Base-by-base conservation (phyloP, 2,113 vertebrate genomes). In the Puma concolor region DNA sequence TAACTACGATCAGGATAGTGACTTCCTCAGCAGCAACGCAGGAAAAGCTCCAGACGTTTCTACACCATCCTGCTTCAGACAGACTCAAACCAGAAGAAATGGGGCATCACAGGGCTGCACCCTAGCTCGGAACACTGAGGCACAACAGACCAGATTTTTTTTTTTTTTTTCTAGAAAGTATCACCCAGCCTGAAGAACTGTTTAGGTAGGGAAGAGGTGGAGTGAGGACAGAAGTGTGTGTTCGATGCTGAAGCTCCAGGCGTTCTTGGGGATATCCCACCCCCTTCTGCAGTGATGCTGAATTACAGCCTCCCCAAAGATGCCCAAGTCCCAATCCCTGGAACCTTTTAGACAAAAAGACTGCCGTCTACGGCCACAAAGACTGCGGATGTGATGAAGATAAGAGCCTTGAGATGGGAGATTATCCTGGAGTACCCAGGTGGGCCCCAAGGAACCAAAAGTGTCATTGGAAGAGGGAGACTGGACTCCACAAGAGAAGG, bases 1-100 rank as follows among this genome's bases (percentile, higher is more conserved):
- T 17, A 3, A 48, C 25, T 52, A 1, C 77, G 3, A 0, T 38
- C 64, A 27, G 1, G 72, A 76, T 0, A 1, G 0, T 12, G 15
- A 15, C 50, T 31, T 60, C 64, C 57, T 41, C 82, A 29, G 50
- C 0, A 38, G 74, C 38, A 17, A 33, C 0, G 31, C 2, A 1
- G 19, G 2, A 1, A 2, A 36, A 12, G 4, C 33, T 69, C n/a
- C 15, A 7, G 41, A 15, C 16, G 11, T 33, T 16, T n/a, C 4
- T 0, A 41, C 4, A 72, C 63, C 31, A 7, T 27, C 71, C 87
- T 17, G 33, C 74, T 33, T 16, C 23, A 11, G 29, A 84, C 33
- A 60, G 52, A 81, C 36, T 54, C 79, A 2, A 5, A 41, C 5
- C 1, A 1, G 21, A 36, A 7, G 19, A 66, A 21, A 2, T 3